Base-by-base conservation (phyloP, 2,113 vertebrate genomes). In the Pandion haliaetus region DNA sequence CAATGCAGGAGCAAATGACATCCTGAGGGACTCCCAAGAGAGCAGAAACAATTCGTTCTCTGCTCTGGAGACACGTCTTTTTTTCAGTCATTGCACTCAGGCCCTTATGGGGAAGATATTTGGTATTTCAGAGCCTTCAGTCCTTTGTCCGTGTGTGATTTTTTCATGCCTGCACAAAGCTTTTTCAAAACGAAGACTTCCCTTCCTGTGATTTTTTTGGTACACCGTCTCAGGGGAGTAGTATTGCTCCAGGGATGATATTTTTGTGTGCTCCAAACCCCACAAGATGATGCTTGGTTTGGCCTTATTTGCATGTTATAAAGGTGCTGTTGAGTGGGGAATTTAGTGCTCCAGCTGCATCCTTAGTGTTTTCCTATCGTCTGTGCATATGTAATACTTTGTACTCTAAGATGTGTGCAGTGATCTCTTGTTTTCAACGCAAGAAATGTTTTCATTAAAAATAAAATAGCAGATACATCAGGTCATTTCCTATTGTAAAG, bases 381-480 rank as follows among this genome's bases (percentile, higher is more conserved):
- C 82, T 54, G 69, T 90, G 84, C 79, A 36, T 55, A 71, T 32
- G 66, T 82, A 89, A 45, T 77, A 34, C 74, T 93, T 96, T 93
- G 50, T 90, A 47, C 65, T 77, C 13, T 4, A 31, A 86, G 90
- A 93, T 91, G 71, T 91, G 50, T 26, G 45, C 76, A 42, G 45
- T 89, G 93, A 93, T 76, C 94, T 95, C 88, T 95, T 92, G 97
- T 97, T 91, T 94, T 84, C 59, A 93, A 72, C 28, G 61, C 29
- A 8, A 92, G 88, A 85, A 93, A 96, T 95, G 83, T 95, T 97
- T 97, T 90, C 83, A 96, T 95, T 97, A 98, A 95, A 96, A 95
- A 95, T 86, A 95, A 97, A 97, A 92, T 36, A 94, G 82, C 69
- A 78, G 95, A 83, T 95, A 94, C 88, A 96, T 74, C 93, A 91